Evolutionary conservation across 1,140 invertebrate species (phyloP).

Genomic region (Drosophila quadrilineata): DNA sequence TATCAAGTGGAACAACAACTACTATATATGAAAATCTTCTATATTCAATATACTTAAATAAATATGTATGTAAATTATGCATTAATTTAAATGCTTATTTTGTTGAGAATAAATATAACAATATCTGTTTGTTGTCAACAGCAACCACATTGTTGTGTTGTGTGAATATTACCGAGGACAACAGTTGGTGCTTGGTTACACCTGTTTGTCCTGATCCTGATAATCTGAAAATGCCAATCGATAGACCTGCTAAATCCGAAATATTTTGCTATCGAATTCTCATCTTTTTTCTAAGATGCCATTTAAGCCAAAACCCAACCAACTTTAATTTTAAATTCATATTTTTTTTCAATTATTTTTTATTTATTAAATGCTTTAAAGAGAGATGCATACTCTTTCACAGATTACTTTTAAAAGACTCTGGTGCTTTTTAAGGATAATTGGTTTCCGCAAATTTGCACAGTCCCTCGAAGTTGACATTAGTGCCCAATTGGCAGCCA

Average conservation of each 20-base stretch:
- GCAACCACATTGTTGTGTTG: slow-evolving; percentile 20
- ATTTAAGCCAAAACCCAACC: too few relatives aligned
- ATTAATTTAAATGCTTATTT: background rate
- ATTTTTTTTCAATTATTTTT: too few relatives aligned
- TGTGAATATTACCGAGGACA: background rate
- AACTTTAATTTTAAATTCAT: too few relatives aligned
- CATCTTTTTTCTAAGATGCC: too few relatives aligned
- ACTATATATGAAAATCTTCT: background rate
- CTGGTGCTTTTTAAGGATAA: background rate
- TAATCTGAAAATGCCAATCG: too few relatives aligned
- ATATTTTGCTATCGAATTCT: too few relatives aligned
- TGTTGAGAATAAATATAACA: too few relatives aligned
- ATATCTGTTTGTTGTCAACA: slow-evolving; percentile 7
- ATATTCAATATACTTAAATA: background rate
- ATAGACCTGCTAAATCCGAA: too few relatives aligned
- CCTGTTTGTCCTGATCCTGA: too few relatives aligned
- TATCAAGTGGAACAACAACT: background rate
- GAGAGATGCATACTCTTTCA: too few relatives aligned
- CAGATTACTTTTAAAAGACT: too few relatives aligned
- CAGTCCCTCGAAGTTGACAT: slow-evolving; percentile 21
- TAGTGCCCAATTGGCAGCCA: slow-evolving; percentile 36
- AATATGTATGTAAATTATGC: background rate
- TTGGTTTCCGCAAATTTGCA: slow-evolving; percentile 30
- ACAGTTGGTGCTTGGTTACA: background rate
- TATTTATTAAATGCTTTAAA: too few relatives aligned